Base-by-base conservation (phyloP, 2,113 vertebrate species). In the Lophura nycthemera region DNA sequence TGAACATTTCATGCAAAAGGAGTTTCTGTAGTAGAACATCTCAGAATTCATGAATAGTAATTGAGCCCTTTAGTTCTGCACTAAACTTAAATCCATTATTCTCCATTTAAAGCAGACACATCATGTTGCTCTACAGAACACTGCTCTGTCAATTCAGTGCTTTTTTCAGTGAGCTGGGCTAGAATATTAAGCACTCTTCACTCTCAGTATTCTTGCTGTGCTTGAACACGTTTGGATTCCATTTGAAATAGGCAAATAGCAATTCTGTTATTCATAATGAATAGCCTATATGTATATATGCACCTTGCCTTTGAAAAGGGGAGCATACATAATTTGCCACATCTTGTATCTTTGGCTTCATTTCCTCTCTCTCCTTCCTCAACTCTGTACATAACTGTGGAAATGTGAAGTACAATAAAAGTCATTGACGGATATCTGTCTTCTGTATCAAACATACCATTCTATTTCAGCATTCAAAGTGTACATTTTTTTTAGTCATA, bases 81-180 rank as follows among this genome's bases (percentile, higher is more conserved):
- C 89, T 97, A 96, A 97, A 98, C 97, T 98, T 98, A 97, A 98
- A 97, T 97, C 95, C 93, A 97, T 98, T 98, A 97, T 97, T 98
- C 97, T 97, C 97, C 95, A 97, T 98, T 98, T 97, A 97, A 97
- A 97, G 96, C 88, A 97, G 96, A 98, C 96, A 97, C 97, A 97
- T 97, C 97, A 88, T 96, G 96, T 97, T 97, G 93, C 92, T 97
- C 84, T 96, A 95, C 87, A 97, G 96, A 97, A 96, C 89, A 91
- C 72, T 90, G 93, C 82, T 96, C 96, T 97, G 97, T 97, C 97
- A 97, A 96, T 97, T 98, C 89, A 95, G 74, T 93, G 93, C 83
- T 95, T 96, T 86, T 81, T 86, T 92, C 92, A 96, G 96, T 86
- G 95, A 97, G 94, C 97, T 95, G 90, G 95, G 90, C 87, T 97